Evolutionary conservation across 2,113 vertebrate genomes (phyloP).

Genomic region (Opisthocomus hoazin): DNA sequence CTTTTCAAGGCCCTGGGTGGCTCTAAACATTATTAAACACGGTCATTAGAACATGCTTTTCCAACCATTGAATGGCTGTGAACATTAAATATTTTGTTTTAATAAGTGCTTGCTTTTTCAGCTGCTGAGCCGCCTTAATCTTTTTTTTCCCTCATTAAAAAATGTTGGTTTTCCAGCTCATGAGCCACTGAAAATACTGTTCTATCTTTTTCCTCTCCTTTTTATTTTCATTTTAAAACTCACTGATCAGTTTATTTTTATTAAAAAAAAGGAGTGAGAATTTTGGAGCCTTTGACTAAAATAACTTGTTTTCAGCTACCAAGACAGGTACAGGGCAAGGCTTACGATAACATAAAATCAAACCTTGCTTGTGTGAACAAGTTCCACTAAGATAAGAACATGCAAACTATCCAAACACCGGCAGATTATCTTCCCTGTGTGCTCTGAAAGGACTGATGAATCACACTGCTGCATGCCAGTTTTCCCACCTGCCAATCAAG

Average conservation of each 20-base stretch:
- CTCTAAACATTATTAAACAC: constrained; percentile 61
- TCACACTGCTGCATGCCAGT: not conserved
- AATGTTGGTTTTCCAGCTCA: constrained; percentile 62
- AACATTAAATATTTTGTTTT: constrained; percentile 68
- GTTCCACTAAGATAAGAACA: constrained; percentile 34
- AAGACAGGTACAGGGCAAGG: constrained; percentile 14
- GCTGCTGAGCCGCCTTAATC: constrained; percentile 53
- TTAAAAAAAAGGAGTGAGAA: not conserved
- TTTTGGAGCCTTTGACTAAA: constrained; percentile 46
- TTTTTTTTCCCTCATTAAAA: constrained; percentile 56
- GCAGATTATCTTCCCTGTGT: constrained; percentile 1
- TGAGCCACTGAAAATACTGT: constrained; percentile 63
- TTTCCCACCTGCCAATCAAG: constrained; percentile 18
- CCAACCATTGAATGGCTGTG: constrained; percentile 42
- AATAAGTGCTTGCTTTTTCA: constrained; percentile 68
- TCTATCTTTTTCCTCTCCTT: not conserved
- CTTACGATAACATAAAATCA: constrained; percentile 41
- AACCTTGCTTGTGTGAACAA: constrained; percentile 52
- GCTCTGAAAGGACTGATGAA: not conserved
- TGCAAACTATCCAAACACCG: constrained; percentile 32
- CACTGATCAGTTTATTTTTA: constrained; percentile 4
- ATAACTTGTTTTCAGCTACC: constrained; percentile 48
- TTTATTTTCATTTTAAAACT: not conserved
- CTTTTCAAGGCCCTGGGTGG: constrained; percentile 53
- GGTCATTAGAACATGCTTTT: constrained; percentile 52